phyloP scores from a whole-genome alignment of 2,888 invertebrate genomes.

The Aelia acuminata region DNA sequence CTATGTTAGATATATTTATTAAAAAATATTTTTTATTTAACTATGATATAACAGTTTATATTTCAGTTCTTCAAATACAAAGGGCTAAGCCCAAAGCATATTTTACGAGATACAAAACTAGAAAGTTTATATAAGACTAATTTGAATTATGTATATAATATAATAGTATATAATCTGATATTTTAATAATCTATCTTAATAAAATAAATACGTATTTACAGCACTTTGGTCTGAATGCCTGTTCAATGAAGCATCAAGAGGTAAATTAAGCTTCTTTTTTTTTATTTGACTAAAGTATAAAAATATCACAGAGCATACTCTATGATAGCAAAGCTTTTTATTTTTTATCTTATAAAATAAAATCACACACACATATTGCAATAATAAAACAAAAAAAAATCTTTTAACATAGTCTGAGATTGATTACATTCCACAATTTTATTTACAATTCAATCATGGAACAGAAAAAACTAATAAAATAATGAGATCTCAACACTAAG shows the following conservation, averaged over 20 bases:
- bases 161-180: slow-evolving; percentile 27
- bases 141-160: too few species aligned
- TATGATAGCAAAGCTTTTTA: slow-evolving; percentile 17
- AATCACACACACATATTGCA: slow-evolving; percentile 50
- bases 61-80: slow-evolving; percentile 44
- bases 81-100: slow-evolving; percentile 26
- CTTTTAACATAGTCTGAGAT: not conserved
- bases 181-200: slow-evolving; percentile 26
- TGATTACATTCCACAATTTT: not conserved
- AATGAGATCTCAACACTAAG: slow-evolving; percentile 38
- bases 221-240: slow-evolving; percentile 50
- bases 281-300: slow-evolving; percentile 45
- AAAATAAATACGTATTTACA: slow-evolving; percentile 57
- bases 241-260: slow-evolving; percentile 37
- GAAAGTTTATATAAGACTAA: slow-evolving; percentile 46
- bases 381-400: slow-evolving; percentile 46
- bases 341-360: slow-evolving; percentile 11
- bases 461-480: slow-evolving; percentile 27
- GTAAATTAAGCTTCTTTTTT: slow-evolving; percentile 36
- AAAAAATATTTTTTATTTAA: slow-evolving; percentile 38
- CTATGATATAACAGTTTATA: slow-evolving; percentile 24
- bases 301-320: slow-evolving; percentile 48
- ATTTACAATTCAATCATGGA: not conserved
- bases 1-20: slow-evolving; percentile 22
- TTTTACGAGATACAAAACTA: slow-evolving; percentile 32